Evolutionary conservation across 2,888 invertebrate genomes (phyloP).

Genomic region (Agrotis exclamationis): DNA sequence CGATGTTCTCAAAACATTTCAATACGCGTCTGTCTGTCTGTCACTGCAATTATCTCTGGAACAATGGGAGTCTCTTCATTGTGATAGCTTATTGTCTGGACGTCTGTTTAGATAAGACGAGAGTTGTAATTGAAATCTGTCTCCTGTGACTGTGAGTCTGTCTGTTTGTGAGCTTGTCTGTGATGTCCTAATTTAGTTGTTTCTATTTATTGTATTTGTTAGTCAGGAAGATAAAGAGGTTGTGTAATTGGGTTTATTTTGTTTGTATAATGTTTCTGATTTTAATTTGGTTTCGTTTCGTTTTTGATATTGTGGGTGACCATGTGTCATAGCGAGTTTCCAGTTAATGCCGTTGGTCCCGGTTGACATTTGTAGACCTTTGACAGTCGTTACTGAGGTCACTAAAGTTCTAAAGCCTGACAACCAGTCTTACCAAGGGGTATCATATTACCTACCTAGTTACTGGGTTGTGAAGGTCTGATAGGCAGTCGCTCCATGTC

Average conservation of each 20-base stretch:
- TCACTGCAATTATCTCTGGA: conserved; percentile 38
- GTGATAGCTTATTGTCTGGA: conserved; percentile 40
- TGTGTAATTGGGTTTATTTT: neutral
- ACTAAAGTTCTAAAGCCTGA: no score
- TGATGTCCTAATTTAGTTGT: conserved; percentile 35
- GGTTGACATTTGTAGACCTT: no score
- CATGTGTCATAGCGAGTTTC: no score
- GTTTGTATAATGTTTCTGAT: neutral
- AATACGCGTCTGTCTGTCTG: conserved; percentile 34
- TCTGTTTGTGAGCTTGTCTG: conserved; percentile 7
- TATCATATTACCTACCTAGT: no score
- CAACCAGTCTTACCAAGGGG: no score
- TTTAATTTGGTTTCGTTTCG: neutral
- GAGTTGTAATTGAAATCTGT: conserved; percentile 49
- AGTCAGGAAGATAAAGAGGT: conserved; percentile 5
- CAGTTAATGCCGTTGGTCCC: no score
- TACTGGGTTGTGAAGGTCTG: no score
- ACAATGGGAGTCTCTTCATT: conserved; percentile 31
- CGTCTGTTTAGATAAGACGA: conserved; percentile 33
- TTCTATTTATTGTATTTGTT: neutral
- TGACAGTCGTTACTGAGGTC: no score
- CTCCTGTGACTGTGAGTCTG: conserved; percentile 28
- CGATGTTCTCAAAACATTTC: conserved; percentile 2
- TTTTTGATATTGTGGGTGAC: no score
- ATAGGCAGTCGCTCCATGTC: no score